phyloP scores from a whole-genome alignment of 2,888 invertebrate genomes.

The Zygothrica quintamaculata region DNA sequence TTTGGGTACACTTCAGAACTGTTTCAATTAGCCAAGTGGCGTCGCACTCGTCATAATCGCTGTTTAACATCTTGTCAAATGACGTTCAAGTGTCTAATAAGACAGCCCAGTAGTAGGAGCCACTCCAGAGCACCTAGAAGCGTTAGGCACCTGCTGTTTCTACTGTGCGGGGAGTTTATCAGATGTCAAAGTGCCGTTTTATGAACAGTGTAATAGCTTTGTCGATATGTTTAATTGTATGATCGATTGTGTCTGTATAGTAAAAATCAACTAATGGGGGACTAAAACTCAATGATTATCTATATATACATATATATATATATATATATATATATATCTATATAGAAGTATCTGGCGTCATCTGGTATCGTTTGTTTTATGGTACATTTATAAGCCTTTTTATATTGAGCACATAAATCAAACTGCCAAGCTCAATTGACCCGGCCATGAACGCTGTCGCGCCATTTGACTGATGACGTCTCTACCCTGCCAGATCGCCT shows the following conservation, averaged over 20 bases:
- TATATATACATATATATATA: conserved; percentile 28
- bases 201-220: conserved; percentile 67
- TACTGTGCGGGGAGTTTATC: conserved; percentile 14
- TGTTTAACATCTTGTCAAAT: conserved; percentile 64
- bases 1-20: conserved; percentile 23
- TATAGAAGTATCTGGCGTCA: conserved; percentile 25
- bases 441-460: conserved; percentile 58
- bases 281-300: conserved; percentile 31
- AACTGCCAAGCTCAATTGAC: conserved; percentile 68
- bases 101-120: neutral
- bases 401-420: conserved; percentile 63
- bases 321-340: neutral
- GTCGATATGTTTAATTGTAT: conserved; percentile 64
- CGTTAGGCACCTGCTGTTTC: conserved; percentile 4
- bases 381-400: conserved; percentile 25
- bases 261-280: conserved; percentile 8
- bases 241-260: conserved; percentile 49
- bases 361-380: conserved; percentile 29
- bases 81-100: conserved; percentile 42
- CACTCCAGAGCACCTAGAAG: neutral
- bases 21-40: conserved; percentile 55
- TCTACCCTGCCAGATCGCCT: conserved; percentile 52
- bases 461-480: conserved; percentile 71
- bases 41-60: conserved; percentile 44
- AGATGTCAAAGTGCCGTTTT: conserved; percentile 50